Evolutionary conservation across 2,113 vertebrate species (phyloP), one percentile per base, ranked within the genome.

Genomic region (Seriola dumerili): DNA sequence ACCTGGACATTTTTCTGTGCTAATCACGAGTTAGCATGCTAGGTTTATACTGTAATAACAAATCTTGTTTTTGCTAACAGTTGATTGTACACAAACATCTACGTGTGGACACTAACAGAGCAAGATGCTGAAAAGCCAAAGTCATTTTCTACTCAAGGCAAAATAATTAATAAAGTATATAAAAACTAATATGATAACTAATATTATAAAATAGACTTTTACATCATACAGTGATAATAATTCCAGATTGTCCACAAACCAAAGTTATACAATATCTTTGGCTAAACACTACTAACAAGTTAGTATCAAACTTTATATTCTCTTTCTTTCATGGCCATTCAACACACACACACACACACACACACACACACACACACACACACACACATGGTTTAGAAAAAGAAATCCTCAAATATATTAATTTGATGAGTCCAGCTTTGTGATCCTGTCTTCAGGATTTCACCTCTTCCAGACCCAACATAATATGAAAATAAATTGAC

Each of bases 401-500:
- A 76, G 8, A 87, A 82, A 71, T 34, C 64, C 8, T 78, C n/a
- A 72, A 13, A 6, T 64, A 79, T 54, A 46, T 23, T 52, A 4
- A 23, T 83, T 48, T n/a, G 17, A 71, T 8, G 32, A 68, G 13
- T 68, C 34, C 46, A 54, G 64, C 63, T 38, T 32, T 2, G 2
- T 46, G 52, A 71, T 44, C 63, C 40, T 36, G 34, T 72, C 25
- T 13, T 58, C 40, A 55, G 21, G 69, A 61, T 50, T 72, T 57
- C 50, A 11, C 61, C 42, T 1, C 58, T 10, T 32, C 10, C n/a
- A 0, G 38, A 67, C 13, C 57, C 10, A 5, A 69, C 67, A 76
- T 72, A 69, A 88, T 91, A 91, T 72, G 78, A 90, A 92, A 90
- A 90, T 90, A 89, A 91, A 88, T n/a, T 2, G 0, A 71, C 52